phyloP scores from a whole-genome alignment of 2,888 invertebrate species.

The Pseudanteris insignis region DNA sequence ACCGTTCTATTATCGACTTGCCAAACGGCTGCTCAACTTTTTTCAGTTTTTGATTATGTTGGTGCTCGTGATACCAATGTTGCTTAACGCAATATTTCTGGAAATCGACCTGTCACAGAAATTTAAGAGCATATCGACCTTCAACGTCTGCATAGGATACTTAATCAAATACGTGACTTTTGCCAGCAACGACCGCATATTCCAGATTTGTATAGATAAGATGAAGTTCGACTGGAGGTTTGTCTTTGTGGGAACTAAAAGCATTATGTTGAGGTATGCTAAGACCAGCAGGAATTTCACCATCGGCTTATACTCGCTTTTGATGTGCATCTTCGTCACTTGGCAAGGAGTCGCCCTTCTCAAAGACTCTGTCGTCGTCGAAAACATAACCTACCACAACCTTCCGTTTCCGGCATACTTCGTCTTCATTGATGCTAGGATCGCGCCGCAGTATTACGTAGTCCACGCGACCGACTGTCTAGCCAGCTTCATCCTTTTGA shows the following conservation, averaged over 20 bases:
- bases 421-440: conserved; percentile 6
- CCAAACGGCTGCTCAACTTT: too few species aligned
- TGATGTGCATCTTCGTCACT: conserved; percentile 1
- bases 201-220: too few species aligned
- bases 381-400: conserved; percentile 4
- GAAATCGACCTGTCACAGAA: too few species aligned
- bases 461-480: conserved; percentile 1
- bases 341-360: conserved; percentile 12
- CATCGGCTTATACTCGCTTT: background rate
- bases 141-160: too few species aligned
- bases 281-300: background rate
- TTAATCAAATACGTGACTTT: too few species aligned
- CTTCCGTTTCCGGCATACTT: conserved; percentile 9
- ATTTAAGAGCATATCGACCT: too few species aligned
- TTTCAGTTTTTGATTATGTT: too few species aligned
- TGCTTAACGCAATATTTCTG: too few species aligned
- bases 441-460: conserved; percentile 8
- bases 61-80: too few species aligned
- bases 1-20: too few species aligned
- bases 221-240: too few species aligned
- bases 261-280: conserved; percentile 10
- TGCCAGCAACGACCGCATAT: too few species aligned
- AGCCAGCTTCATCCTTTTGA: background rate
- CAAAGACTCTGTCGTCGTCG: background rate
- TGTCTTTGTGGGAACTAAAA: background rate